phyloP scores from a whole-genome alignment of 2,888 invertebrate species.

The Lomographa bimaculata region DNA sequence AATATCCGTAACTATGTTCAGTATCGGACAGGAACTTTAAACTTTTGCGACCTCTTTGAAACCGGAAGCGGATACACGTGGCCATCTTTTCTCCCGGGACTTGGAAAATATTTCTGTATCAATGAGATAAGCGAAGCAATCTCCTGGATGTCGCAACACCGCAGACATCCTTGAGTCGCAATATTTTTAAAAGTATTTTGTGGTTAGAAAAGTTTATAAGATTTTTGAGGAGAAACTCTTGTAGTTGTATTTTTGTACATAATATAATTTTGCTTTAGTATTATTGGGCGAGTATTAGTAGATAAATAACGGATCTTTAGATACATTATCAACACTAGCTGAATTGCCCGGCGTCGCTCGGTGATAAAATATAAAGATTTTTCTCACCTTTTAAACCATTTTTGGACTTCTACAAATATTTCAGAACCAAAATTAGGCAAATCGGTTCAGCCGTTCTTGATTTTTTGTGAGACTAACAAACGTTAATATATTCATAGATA shows the following conservation, averaged over 20 bases:
- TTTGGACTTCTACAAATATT: too few relatives aligned
- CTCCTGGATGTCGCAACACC: conserved; percentile 36
- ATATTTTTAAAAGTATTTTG: conserved; percentile 13
- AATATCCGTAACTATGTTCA: conserved; percentile 1
- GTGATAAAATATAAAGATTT: too few relatives aligned
- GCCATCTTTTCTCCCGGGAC: conserved; percentile 33
- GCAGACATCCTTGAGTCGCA: conserved; percentile 20
- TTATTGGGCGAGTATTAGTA: too few relatives aligned
- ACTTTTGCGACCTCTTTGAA: conserved; percentile 25
- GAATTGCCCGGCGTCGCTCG: too few relatives aligned
- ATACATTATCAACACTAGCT: too few relatives aligned
- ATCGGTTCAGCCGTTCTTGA: too few relatives aligned
- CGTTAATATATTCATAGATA: too few relatives aligned
- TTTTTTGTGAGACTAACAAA: too few relatives aligned
- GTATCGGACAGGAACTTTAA: conserved; percentile 2
- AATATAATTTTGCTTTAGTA: too few relatives aligned
- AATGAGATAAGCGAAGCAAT: conserved; percentile 64
- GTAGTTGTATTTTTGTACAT: neutral
- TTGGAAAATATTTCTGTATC: conserved; percentile 60
- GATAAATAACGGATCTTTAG: too few relatives aligned
- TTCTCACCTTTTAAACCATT: too few relatives aligned
- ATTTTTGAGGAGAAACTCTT: neutral
- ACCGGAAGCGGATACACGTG: conserved; percentile 32
- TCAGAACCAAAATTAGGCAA: too few relatives aligned
- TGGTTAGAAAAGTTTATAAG: neutral